A percentile compares a stretch with the other conserved stretches of the same genome.
Conservation (phyloP, 2,113 vertebrate species). For the Amphiprion ocellaris region DNA sequence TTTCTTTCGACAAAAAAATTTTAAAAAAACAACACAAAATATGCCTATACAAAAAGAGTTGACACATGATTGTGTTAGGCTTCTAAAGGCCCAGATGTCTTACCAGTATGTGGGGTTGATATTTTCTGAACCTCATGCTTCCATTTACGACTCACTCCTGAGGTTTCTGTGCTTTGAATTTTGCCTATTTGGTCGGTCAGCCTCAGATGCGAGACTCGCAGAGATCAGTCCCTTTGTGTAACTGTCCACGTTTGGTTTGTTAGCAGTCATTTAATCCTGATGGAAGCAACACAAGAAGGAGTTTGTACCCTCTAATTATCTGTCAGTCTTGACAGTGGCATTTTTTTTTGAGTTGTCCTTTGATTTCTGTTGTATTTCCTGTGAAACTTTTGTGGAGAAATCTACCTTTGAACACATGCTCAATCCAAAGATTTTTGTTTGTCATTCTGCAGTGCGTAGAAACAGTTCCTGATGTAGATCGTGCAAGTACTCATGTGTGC, state of each 20-base stretch:
- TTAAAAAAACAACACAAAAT: slow-evolving; percentile 36
- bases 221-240: slow-evolving; percentile 9
- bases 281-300: slow-evolving; percentile 24
- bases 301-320: slow-evolving; percentile 28
- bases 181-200: slow-evolving; percentile 13
- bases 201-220: slow-evolving; percentile 20
- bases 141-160: slow-evolving; percentile 53
- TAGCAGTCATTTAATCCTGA: slow-evolving; percentile 6
- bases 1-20: slow-evolving; percentile 50
- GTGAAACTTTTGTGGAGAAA: slow-evolving; percentile 63
- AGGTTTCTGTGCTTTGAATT: slow-evolving; percentile 45
- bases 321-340: background rate
- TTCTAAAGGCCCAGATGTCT: slow-evolving; percentile 61
- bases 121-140: slow-evolving; percentile 57
- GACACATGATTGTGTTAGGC: slow-evolving; percentile 76
- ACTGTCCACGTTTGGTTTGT: slow-evolving; percentile 27
- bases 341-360: slow-evolving; percentile 42
- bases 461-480: slow-evolving; percentile 75
- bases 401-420: slow-evolving; percentile 81
- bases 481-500: slow-evolving; percentile 72
- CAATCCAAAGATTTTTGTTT: slow-evolving; percentile 87
- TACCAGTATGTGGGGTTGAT: slow-evolving; percentile 48
- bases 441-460: slow-evolving; percentile 77
- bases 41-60: slow-evolving; percentile 60
- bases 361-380: slow-evolving; percentile 50